A percentile compares a stretch with the other conserved stretches of the same genome.
Evolutionary conservation across 2,797 vertebrate species (phyloP).

Genomic region (Pipistrellus kuhlii): DNA sequence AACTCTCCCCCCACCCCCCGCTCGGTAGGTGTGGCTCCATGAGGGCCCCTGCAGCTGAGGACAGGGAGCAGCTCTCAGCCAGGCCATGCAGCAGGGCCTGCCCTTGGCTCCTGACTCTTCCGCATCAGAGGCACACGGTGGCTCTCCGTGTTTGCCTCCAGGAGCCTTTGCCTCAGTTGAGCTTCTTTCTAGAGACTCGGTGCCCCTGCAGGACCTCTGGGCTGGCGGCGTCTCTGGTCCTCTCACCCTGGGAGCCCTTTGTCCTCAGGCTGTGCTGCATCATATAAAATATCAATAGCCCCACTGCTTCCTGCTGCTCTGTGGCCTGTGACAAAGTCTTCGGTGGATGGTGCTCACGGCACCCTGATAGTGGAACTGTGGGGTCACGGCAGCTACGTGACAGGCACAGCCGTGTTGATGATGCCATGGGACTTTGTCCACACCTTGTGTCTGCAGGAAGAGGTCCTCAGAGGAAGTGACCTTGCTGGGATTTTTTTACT

Average conservation of each 20-base stretch:
- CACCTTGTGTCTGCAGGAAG: background rate
- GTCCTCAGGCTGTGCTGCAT: background rate
- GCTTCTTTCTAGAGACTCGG: background rate
- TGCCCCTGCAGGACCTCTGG: background rate
- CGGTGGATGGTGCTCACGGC: background rate
- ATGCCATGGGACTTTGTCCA: background rate
- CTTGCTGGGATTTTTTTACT: background rate
- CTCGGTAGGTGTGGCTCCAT: background rate
- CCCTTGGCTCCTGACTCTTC: background rate
- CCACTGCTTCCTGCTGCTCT: background rate
- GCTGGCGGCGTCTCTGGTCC: background rate
- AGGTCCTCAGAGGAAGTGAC: background rate
- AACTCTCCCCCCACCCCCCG: fast-evolving
- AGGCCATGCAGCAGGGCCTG: background rate
- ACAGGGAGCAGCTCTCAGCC: background rate
- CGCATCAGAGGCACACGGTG: background rate
- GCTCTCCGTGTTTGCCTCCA: background rate
- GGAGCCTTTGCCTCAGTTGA: background rate
- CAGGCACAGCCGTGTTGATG: background rate
- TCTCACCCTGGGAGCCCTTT: background rate
- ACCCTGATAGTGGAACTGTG: background rate
- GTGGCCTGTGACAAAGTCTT: conserved; percentile 49
- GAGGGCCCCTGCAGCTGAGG: background rate
- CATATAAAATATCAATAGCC: background rate
- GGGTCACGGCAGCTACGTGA: background rate